Percentiles rank a stretch among this genome's conserved stretches.
phyloP scores from a whole-genome alignment of 2,797 vertebrate genomes.

The Anableps anableps region DNA sequence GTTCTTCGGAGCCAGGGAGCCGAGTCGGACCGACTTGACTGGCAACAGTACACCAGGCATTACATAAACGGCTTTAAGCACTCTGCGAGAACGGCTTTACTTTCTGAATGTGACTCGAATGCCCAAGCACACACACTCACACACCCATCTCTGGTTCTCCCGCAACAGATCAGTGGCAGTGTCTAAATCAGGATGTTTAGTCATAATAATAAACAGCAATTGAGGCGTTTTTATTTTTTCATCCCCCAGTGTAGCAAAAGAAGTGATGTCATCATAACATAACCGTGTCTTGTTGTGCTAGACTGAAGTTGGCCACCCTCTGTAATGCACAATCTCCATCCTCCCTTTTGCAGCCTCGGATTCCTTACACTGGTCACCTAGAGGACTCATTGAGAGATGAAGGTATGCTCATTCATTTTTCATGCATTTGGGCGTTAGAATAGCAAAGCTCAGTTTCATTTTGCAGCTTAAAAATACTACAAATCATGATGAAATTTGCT shows the following conservation, averaged over 20 bases:
- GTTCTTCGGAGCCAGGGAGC: constrained; percentile 43
- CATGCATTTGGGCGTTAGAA: not conserved
- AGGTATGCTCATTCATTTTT: constrained; percentile 75
- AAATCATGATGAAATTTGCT: not conserved
- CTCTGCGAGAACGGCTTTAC: constrained; percentile 56
- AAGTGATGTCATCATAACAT: constrained; percentile 79
- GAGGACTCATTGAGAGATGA: constrained; percentile 82
- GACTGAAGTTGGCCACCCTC: constrained; percentile 51
- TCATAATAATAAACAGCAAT: not conserved
- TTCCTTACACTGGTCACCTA: constrained; percentile 68
- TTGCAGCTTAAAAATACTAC: not conserved
- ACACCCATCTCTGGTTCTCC: constrained; percentile 16
- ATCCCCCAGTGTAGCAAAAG: constrained; percentile 60
- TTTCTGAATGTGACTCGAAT: constrained; percentile 38
- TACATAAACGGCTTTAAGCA: constrained; percentile 73
- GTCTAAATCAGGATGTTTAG: not conserved
- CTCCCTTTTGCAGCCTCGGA: constrained; percentile 69
- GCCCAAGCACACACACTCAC: not conserved
- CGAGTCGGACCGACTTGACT: constrained; percentile 37
- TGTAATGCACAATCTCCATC: constrained; percentile 39
- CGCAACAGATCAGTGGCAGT: constrained; percentile 16
- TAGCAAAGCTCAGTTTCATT: not conserved
- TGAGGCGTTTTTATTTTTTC: constrained; percentile 11
- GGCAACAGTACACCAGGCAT: constrained; percentile 58
- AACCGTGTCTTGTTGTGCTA: constrained; percentile 60